phyloP scores from a whole-genome alignment of 2,888 invertebrate genomes.

The Proisotoma minuta region DNA sequence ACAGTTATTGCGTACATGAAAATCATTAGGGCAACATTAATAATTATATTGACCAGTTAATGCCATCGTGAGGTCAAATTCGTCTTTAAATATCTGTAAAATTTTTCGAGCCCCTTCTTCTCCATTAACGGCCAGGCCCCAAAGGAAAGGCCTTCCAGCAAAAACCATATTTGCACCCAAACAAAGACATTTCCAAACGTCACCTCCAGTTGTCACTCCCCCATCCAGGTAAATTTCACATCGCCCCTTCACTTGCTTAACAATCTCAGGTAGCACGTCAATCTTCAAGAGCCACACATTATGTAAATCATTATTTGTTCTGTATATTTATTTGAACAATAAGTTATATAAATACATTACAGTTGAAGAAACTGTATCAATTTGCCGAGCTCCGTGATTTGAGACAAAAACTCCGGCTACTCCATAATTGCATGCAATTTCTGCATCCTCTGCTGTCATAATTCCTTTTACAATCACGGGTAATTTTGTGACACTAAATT shows the following conservation, averaged over 20 bases:
- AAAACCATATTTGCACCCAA: slow-evolving; percentile 88
- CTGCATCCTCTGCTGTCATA: slow-evolving; percentile 78
- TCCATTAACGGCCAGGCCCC: slow-evolving; percentile 76
- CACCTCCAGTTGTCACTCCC: slow-evolving; percentile 76
- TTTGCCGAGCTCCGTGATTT: slow-evolving; percentile 88
- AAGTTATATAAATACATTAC: slow-evolving; percentile 54
- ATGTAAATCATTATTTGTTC: not conserved
- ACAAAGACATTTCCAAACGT: slow-evolving; percentile 84
- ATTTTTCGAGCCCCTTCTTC: slow-evolving; percentile 71
- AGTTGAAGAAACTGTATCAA: slow-evolving; percentile 77
- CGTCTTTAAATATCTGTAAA: slow-evolving; percentile 66
- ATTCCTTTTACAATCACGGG: slow-evolving; percentile 84
- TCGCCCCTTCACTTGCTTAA: slow-evolving; percentile 62
- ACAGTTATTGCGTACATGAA: not conserved
- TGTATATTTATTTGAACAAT: no score
- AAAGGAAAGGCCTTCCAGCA: slow-evolving; percentile 77
- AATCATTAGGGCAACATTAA: no score
- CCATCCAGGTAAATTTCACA: slow-evolving; percentile 82
- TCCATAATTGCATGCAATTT: slow-evolving; percentile 66
- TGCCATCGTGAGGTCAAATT: slow-evolving; percentile 70
- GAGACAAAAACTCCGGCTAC: slow-evolving; percentile 80
- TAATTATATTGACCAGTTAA: slow-evolving; percentile 60
- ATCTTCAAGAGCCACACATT: slow-evolving; percentile 18
- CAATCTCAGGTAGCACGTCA: slow-evolving; percentile 60
- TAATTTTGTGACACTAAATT: slow-evolving; percentile 60